Evolutionary conservation across 2,797 vertebrate species (phyloP).

Genomic region (Micrastur ruficollis): DNA sequence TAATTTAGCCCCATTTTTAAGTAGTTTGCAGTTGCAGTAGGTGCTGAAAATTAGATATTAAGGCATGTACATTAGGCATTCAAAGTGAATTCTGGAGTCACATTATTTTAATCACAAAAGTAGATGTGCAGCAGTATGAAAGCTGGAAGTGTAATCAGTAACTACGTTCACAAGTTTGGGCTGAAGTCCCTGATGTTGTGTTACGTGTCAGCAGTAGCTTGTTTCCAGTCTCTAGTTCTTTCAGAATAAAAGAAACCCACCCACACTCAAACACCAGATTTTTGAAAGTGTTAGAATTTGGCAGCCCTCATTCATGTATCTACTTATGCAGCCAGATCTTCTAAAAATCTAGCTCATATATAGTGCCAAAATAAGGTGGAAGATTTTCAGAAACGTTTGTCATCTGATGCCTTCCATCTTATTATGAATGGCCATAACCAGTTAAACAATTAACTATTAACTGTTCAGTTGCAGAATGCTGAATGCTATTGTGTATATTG

Average conservation of each 20-base stretch:
- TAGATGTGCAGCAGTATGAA: neutral
- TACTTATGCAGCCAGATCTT: neutral
- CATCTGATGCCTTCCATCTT: neutral
- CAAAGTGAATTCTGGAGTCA: neutral
- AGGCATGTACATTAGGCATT: neutral
- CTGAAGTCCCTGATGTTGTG: neutral
- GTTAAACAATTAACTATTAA: neutral
- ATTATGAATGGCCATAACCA: neutral
- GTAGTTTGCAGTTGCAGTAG: neutral
- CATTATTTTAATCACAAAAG: neutral
- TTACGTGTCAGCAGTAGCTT: accelerated
- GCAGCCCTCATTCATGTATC: neutral
- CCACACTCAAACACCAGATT: neutral
- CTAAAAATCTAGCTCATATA: neutral
- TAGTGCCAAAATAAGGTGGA: neutral
- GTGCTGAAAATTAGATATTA: neutral
- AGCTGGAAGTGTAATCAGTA: neutral
- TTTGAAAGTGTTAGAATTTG: neutral
- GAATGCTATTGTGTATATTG: too few species aligned
- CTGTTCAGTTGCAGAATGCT: neutral
- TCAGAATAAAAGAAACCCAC: neutral
- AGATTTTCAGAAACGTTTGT: accelerated
- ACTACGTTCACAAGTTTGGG: neutral
- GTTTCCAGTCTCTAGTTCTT: neutral
- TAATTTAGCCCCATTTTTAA: neutral